Evolutionary conservation across 2,888 invertebrate species (phyloP).

Genomic region (Andricus curvator): DNA sequence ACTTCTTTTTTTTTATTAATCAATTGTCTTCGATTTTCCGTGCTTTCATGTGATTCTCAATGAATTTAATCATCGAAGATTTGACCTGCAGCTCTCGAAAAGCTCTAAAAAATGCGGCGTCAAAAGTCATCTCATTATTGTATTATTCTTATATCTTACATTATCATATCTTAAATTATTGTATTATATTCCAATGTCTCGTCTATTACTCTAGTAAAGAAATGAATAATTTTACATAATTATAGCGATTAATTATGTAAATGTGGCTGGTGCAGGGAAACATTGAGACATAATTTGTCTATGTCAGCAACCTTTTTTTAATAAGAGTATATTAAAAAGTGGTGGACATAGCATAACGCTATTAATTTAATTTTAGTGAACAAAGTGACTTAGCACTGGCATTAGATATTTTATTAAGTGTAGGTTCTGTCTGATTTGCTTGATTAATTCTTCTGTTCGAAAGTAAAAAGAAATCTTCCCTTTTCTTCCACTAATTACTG

Average conservation of each 20-base stretch:
- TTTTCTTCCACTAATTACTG: conserved; percentile 19
- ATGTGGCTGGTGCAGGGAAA: conserved; percentile 58
- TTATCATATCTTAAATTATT: neutral
- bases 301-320: conserved; percentile 14
- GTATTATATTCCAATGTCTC: neutral
- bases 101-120: neutral
- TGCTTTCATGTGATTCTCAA: neutral
- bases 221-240: neutral
- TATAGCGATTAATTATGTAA: conserved; percentile 42
- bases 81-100: neutral
- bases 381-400: conserved; percentile 38
- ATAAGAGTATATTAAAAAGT: neutral
- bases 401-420: conserved; percentile 25
- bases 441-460: conserved; percentile 26
- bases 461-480: conserved; percentile 3
- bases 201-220: neutral
- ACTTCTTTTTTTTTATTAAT: neutral
- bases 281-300: conserved; percentile 44
- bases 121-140: neutral
- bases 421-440: conserved; percentile 7
- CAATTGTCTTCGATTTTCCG: neutral
- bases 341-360: neutral
- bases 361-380: conserved; percentile 26
- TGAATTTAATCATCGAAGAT: neutral
- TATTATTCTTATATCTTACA: neutral